Base-by-base conservation (phyloP, 2,888 invertebrate species). In the Steinernema carpocapsae region DNA sequence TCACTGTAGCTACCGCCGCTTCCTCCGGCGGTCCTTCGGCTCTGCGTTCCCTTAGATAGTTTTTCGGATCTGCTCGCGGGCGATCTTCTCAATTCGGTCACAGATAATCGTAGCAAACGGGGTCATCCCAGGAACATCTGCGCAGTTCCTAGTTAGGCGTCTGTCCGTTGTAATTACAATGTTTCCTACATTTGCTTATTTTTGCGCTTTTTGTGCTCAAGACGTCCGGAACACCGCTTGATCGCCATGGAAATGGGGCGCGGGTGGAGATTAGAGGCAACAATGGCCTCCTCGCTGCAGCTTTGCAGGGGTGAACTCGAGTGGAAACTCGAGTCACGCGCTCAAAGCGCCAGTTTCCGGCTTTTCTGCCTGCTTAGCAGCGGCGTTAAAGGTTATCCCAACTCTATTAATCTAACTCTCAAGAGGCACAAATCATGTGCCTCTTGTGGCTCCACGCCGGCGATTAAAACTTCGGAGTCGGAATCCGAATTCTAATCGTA, bases 241-340 rank as follows among this genome's bases (percentile, higher is more conserved):
- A 64, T 64, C 19, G 64, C 64, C 37, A 64, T 64, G 64, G 64
- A 64, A 37, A 64, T 64, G 29, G 64, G 26, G 64, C 17, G 22
- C 37, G 37, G 37, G 37, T 64, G 56, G 56, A 37, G 37, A 37
- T 37, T 37, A 10, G 37, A 37, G 37, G 37, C 4, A 37, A 37
- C 37, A 37, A 37, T 37, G 37, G 37, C 37, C 10, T 37, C 37
- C 10, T 37, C 3, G 37, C 37, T 37, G 37, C 37, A 37, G 37
- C 37, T 37, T 3, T 37, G 37, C 37, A 37, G 37, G 10, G 37
- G 37, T 37, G 37, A 37, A 37, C 37, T 37, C 37, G 37, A 37
- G 37, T 37, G 37, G 37, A 37, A 37, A 37, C 37, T 37, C 37
- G 37, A 37, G 37, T 37, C 37, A 37, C 37, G 37, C 37, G 37